Evolutionary conservation across 2,113 vertebrate genomes (phyloP).

Genomic region (Cichladusa arquata): DNA sequence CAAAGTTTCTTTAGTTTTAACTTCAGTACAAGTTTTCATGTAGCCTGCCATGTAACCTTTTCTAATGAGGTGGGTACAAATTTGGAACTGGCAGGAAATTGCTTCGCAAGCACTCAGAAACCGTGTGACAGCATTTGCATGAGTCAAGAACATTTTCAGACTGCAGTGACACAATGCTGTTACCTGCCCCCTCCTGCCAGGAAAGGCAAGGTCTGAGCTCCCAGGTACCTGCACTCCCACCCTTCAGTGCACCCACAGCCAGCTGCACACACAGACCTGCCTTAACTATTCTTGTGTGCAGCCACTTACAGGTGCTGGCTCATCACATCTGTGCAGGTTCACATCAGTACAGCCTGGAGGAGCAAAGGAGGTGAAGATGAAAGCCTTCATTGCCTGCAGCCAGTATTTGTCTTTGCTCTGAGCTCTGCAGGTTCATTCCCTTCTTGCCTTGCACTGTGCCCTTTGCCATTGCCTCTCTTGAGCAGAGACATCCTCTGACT

Average conservation of each 20-base stretch:
- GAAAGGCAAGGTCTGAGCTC: neutral
- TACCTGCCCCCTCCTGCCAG: neutral
- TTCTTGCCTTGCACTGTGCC: neutral
- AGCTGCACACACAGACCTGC: neutral
- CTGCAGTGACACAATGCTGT: neutral
- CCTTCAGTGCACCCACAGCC: neutral
- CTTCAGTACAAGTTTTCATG: neutral
- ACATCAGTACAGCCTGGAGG: neutral
- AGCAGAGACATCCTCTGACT: neutral
- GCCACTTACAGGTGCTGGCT: neutral
- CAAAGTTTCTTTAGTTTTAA: neutral
- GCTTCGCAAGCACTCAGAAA: slow-evolving; percentile 17
- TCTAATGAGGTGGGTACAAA: slow-evolving; percentile 7
- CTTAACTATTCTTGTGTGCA: neutral
- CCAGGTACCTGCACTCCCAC: neutral
- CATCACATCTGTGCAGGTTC: neutral
- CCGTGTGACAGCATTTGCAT: slow-evolving; percentile 33
- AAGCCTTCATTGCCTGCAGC: neutral
- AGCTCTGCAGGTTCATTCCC: neutral
- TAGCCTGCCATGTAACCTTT: slow-evolving; percentile 7
- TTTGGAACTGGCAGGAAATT: slow-evolving; percentile 12
- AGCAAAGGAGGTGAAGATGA: neutral
- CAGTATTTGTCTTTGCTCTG: neutral
- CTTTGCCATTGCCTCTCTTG: neutral
- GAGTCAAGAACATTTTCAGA: slow-evolving; percentile 20